Percentiles rank a stretch among this genome's conserved stretches.
Conservation (phyloP, 2,888 invertebrate species). For the Psylliodes chrysocephalus region DNA sequence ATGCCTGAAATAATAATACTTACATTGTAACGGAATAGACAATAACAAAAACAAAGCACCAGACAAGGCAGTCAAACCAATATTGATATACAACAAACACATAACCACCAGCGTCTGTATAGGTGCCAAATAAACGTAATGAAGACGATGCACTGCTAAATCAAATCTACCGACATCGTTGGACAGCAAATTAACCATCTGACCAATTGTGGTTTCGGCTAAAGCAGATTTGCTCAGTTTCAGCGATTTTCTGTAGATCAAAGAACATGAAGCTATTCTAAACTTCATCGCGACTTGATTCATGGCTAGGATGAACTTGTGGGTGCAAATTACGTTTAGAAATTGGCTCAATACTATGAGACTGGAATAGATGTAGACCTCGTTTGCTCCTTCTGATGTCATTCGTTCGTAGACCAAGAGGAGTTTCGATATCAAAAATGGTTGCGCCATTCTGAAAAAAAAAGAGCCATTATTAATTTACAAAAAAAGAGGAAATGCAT, state of each 20-base stretch:
- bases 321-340: slow-evolving; percentile 70
- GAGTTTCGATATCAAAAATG: slow-evolving; percentile 23
- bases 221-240: slow-evolving; percentile 85
- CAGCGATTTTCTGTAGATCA: slow-evolving; percentile 64
- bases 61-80: slow-evolving; percentile 60
- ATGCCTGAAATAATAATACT: no score
- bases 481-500: no score
- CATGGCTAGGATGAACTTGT: slow-evolving; percentile 90
- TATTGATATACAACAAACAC: slow-evolving; percentile 64
- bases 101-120: slow-evolving; percentile 68
- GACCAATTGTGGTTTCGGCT: slow-evolving; percentile 76
- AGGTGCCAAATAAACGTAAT: slow-evolving; percentile 58
- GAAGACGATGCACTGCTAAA: slow-evolving; percentile 40
- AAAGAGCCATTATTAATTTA: no score
- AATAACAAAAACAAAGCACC: slow-evolving; percentile 59
- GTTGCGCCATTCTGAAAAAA: slow-evolving; percentile 42
- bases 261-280: slow-evolving; percentile 61
- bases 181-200: slow-evolving; percentile 71
- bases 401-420: slow-evolving; percentile 20
- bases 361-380: slow-evolving; percentile 68
- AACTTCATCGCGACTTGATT: slow-evolving; percentile 86
- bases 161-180: no score
- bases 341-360: slow-evolving; percentile 78
- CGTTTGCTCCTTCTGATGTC: background rate
- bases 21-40: slow-evolving; percentile 56